Evolutionary conservation across 2,888 invertebrate genomes (phyloP), one percentile per base, ranked within the genome.

Genomic region (Hedya salicella): DNA sequence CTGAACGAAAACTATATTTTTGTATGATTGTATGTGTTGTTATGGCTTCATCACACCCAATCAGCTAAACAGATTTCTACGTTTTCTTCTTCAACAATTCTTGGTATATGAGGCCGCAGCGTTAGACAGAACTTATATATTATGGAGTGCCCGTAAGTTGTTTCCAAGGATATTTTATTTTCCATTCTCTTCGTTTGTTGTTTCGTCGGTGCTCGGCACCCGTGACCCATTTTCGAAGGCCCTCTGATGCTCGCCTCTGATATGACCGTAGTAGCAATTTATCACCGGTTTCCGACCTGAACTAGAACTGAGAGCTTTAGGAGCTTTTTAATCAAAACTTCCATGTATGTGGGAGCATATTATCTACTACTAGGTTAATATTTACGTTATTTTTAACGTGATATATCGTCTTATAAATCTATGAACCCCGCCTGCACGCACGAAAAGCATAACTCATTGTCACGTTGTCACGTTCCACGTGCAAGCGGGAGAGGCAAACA

Each of bases 191-290:
- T 70, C 77, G 80, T 78, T 77, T 74, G 75, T 75, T 78, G 77
- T 78, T 80, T 76, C 68, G 73, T 71, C 67, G 73, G 70, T 6
- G 6, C n/a, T n/a, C n/a, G 25, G 5, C 73, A 72, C 68, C 78
- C 87, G 73, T 88, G 89, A 88, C 89, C 87, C 71, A 85, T 78
- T 82, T 88, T 68, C 74, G 68, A 71, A 68, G 80, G 79, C 82
- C 82, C 82, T 79, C 77, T 77, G 85, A 85, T 86, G 78, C 81
- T 75, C 75, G 73, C 78, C 75, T 78, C 73, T 79, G 84, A 84
- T 83, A 84, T 74, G 78, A 74, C 70, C 71, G 25, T 25, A 36
- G 71, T 74, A 74, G 77, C 71, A 78, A 83, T 84, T 81, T 82
- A 82, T 83, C 80, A 74, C 75, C 70, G 54, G 46, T 65, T 66